These are phyloP conservation scores for Eupithecia exiguata DNA, from an alignment of 2,888 invertebrate species.

Conservation along the genomic window DNA sequence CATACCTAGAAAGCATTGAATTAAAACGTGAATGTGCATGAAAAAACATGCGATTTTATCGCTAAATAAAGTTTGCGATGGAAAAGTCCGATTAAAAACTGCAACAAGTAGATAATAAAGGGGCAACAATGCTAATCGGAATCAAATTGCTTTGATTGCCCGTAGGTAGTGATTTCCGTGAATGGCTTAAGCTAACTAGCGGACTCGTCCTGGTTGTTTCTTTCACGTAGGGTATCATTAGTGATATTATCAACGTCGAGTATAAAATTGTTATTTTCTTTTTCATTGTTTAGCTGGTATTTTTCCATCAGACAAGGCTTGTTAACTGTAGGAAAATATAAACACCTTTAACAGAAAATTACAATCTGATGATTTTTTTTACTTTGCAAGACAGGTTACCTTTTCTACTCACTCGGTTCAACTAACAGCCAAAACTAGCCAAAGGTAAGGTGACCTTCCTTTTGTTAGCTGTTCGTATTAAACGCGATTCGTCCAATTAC, in stretches of 20 bases:
- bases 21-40: not conserved
- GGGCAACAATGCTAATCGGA: not conserved
- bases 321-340: not conserved
- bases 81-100: not conserved
- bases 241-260: not conserved
- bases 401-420: not conserved
- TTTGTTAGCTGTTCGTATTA: no score
- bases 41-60: not conserved
- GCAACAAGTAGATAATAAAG: constrained; percentile 11
- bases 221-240: constrained; percentile 6
- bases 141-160: not conserved
- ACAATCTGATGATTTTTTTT: no score
- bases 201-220: not conserved
- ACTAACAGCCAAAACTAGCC: no score
- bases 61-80: not conserved
- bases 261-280: constrained; percentile 5
- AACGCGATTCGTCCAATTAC: no score
- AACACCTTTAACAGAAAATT: not conserved
- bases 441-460: no score
- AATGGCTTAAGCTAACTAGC: constrained; percentile 5
- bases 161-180: constrained; percentile 10
- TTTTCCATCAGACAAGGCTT: not conserved
- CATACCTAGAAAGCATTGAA: not conserved
- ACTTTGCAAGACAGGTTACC: not conserved
- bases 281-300: constrained; percentile 1